Percentiles rank a stretch among this genome's conserved stretches.
phyloP scores from a whole-genome alignment of 2,888 invertebrate genomes.

The Eristalinus aeneus region DNA sequence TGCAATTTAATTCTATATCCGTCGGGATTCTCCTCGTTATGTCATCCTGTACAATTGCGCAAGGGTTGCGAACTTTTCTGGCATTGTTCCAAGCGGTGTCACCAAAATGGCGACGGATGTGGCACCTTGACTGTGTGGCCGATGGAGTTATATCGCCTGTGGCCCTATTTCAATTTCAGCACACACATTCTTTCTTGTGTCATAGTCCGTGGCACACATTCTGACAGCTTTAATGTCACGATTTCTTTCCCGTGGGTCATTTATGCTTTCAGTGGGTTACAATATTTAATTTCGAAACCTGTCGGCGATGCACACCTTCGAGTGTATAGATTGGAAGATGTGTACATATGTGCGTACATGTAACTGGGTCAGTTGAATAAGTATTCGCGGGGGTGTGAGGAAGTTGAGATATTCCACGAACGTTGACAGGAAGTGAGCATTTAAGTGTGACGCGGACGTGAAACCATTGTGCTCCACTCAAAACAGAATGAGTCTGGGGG shows the following conservation, averaged over 20 bases:
- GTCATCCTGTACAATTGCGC: not conserved
- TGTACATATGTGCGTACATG: not conserved
- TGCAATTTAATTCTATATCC: not conserved
- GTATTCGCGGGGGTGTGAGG: not conserved
- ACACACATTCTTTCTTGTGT: not conserved
- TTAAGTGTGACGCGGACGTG: constrained; percentile 7
- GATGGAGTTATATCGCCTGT: constrained; percentile 1
- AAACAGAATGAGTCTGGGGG: not conserved
- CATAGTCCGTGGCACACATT: constrained; percentile 3
- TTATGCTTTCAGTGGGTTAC: constrained; percentile 17
- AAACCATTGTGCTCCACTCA: not conserved
- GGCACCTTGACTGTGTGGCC: not conserved
- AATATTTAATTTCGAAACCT: constrained; percentile 39
- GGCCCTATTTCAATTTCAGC: not conserved
- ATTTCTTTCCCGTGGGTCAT: not conserved
- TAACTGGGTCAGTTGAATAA: not conserved
- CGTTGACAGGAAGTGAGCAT: constrained; percentile 27
- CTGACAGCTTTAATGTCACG: not conserved
- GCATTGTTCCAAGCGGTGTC: not conserved
- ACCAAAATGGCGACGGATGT: not conserved
- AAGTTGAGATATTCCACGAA: not conserved
- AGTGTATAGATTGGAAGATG: not conserved
- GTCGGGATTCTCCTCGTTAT: not conserved
- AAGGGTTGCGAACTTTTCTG: not conserved
- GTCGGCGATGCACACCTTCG: not conserved